These are phyloP conservation scores for Falco rusticolus DNA, from an alignment of 2,797 vertebrate species.

Conservation along the genomic window DNA sequence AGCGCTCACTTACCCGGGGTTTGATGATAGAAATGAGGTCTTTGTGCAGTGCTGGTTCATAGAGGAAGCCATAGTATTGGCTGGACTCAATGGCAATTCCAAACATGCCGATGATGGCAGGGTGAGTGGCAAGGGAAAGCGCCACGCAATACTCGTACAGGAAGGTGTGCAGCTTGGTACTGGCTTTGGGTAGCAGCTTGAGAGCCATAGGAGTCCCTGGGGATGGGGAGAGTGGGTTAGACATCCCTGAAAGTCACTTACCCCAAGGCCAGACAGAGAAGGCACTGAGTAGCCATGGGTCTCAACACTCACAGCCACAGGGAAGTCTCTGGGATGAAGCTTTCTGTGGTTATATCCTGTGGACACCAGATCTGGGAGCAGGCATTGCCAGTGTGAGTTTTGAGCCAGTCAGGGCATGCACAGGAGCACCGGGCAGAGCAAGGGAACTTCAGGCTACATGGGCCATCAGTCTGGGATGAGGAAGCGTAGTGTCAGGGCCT, in stretches of 20 bases:
- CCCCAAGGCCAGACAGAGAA: not conserved
- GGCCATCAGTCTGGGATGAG: not conserved
- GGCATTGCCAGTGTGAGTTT: not conserved
- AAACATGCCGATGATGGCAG: conserved; percentile 85
- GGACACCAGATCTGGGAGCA: not conserved
- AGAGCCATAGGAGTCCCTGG: conserved; percentile 91
- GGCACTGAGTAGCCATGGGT: not conserved
- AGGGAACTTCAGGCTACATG: not conserved
- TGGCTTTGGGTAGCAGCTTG: conserved; percentile 88
- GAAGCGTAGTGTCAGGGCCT: not conserved
- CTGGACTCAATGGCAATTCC: conserved; percentile 90
- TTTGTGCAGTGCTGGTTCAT: conserved; percentile 86
- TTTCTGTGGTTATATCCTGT: not conserved
- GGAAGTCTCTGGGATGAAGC: not conserved
- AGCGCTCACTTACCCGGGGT: conserved; percentile 83
- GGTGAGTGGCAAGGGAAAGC: conserved; percentile 86
- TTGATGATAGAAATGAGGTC: conserved; percentile 91
- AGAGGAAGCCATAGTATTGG: conserved; percentile 89
- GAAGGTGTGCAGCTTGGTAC: conserved; percentile 87
- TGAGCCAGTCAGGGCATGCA: not conserved
- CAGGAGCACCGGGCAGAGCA: not conserved
- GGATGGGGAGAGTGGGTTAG: not conserved
- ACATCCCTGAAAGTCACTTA: not conserved
- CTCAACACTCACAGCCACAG: not conserved
- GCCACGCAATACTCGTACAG: conserved; percentile 91